Evolutionary conservation across 2,113 vertebrate species (phyloP), one percentile per base, ranked within the genome.

Genomic region (Larimichthys crocea): DNA sequence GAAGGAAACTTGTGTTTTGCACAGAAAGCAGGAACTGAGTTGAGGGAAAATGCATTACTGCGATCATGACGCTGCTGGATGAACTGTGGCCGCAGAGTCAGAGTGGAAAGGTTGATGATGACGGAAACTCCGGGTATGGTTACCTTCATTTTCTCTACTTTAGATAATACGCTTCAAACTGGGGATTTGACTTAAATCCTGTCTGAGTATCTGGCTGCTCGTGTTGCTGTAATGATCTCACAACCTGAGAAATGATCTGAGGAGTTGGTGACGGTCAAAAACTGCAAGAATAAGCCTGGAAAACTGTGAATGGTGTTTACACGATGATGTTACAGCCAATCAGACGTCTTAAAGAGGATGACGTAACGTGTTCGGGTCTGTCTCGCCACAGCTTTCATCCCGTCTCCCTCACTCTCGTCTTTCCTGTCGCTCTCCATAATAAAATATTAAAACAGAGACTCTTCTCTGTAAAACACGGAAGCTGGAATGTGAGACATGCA

Each of bases 401-500:
- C 0, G 3, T 10, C 26, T 59, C 16, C 5, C 0, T 60, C 20
- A 15, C n/a, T 15, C 26, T n/a, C 16, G 24, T 46, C 24, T 19
- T 11, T 46, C 60, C 46, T 35, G 22, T 60, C 40, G 3, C 14
- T 24, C 24, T 59, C 16, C 16, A 17, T 46, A 19, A 48, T 65
- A 24, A 62, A 74, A 64, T 31, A 49, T 60, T 17, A 61, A 52
- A 69, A 10, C 10, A 26, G 24, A 72, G 29, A 60, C 31, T 69
- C 19, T 16, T 42, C 10, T 40, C 22, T 64, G n/a, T 15, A 0
- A 55, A 9, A 65, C 52, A 16, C 14, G 17, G 49, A 10, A 59
- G 40, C 49, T 19, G 80, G 84, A 91, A 91, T 87, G 71, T 74
- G 65, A 86, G 80, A 74, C 68, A 78, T 71, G 77, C 59, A 71